Base-by-base conservation (phyloP, 2,888 invertebrate species). In the Pyralis farinalis region DNA sequence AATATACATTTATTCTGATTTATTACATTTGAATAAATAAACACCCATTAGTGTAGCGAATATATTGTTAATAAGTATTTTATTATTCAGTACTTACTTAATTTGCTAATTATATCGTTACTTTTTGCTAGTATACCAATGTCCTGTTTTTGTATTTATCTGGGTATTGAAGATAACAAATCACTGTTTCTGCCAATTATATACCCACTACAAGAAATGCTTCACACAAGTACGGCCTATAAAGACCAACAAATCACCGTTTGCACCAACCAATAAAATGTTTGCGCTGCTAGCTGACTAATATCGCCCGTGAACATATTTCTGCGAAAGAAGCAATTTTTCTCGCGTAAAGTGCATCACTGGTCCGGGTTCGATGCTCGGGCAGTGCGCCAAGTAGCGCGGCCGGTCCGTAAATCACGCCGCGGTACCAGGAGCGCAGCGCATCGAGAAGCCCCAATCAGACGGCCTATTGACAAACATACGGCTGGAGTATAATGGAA, bases 401-500 rank as follows among this genome's bases (percentile, higher is more conserved):
- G 71, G 65, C 63, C 64, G 63, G 68, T 63, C 68, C 65, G 73
- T 78, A 79, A 78, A 50, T 50, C 52, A 44, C 44, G 29, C 30
- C 31, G 42, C 8, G 46, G 65, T 72, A 80, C 77, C 72, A 76
- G 72, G 74, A 68, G 67, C 61, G 60, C 71, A 81, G 73, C 64
- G 71, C 66, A 57, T 55, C 64, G 70, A 74, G 68, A 72, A 80
- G 80, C 65, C 70, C 56, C 83, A 84, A 84, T 84, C 85, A 84
- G 72, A 69, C 76, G 71, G 71, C 63, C 77, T 81, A 85, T 85
- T 84, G 85, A 84, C 86, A 85, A 85, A 84, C 84, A 83, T 82
- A 84, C 78, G 74, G 73, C 71, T 66, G 59, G 62, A 56, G 66
- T 63, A 77, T 81, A 85, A 83, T 85, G 79, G 78, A 79, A 71